Evolutionary conservation across 2,113 vertebrate species (phyloP).

Genomic region (Ibidorhyncha struthersii): DNA sequence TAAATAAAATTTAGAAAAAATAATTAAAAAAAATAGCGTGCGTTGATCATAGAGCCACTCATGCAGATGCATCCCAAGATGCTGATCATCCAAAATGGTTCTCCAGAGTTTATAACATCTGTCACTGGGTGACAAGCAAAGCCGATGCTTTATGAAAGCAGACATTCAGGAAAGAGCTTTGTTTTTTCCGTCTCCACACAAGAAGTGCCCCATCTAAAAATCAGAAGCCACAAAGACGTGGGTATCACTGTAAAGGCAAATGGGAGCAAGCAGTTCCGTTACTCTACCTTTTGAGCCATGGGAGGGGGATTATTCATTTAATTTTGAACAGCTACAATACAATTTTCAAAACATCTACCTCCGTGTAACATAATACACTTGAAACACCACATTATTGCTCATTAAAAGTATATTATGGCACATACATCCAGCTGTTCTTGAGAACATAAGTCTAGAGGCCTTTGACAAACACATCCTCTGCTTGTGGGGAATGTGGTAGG

Average conservation of each 20-base stretch:
- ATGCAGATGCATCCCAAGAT: neutral
- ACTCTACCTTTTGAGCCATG: neutral
- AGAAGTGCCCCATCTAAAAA: neutral
- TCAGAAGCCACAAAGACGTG: neutral
- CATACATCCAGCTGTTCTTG: neutral
- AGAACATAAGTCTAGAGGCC: neutral
- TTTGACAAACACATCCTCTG: neutral
- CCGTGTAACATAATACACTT: neutral
- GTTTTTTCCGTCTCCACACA: neutral
- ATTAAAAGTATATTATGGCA: neutral
- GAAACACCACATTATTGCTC: neutral
- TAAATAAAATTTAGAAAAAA: neutral
- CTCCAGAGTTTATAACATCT: neutral
- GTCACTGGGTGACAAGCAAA: neutral
- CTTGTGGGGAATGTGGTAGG: neutral
- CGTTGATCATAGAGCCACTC: neutral
- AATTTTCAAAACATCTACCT: neutral
- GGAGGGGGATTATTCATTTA: neutral
- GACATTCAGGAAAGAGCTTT: neutral
- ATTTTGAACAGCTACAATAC: neutral
- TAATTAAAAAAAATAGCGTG: rapidly evolving
- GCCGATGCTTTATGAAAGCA: neutral
- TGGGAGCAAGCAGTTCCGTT: neutral
- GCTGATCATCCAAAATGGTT: neutral
- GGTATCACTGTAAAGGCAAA: neutral